Base-by-base conservation (phyloP, 2,113 vertebrate genomes). In the Sinocyclocheilus grahami region DNA sequence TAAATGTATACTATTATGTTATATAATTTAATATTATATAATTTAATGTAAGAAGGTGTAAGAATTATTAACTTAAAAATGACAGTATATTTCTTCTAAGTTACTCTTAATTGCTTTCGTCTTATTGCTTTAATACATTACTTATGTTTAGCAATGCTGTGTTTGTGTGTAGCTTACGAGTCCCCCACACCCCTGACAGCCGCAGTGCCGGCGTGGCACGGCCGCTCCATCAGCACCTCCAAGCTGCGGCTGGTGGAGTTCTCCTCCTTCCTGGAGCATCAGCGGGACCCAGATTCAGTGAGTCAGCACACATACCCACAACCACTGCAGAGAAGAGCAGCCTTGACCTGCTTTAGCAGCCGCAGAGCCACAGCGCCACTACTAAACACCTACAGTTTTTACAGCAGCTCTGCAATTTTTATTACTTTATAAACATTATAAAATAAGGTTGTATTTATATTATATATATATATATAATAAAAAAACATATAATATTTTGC, bases 211-310 rank as follows among this genome's bases (percentile, higher is more conserved):
- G 97, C 97, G 0, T 99, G 98, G 98, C 97, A 99, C 89, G 97
- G 97, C 69, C 96, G 98, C 84, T 99, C 98, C 3, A 98, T 99
- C 77, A 97, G 98, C 90, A 99, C 98, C 89, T 97, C 96, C 91
- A 99, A 98, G 92, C 97, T 99, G 89, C 94, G 98, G 89, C 96
- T 99, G 91, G 96, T 98, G 88, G 98, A 99, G 92, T 99, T 99
- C 88, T 98, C 97, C 0, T 97, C 98, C 85, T 99, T 99, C 92
- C 96, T 99, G 82, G 98, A 99, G 90, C 97, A 98, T 88, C 97
- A 98, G 92, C 94, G 97, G 90, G 97, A 99, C 92, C 97, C 97
- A 1, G 98, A 99, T 87, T 96, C 97, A 74, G 98, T 99, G 86
- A 92, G 94, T 89, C 30, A 39, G 33, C 78, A 75, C 55, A 69